Evolutionary conservation across 2,797 vertebrate genomes (phyloP).

Genomic region (Sardinella longiceps): DNA sequence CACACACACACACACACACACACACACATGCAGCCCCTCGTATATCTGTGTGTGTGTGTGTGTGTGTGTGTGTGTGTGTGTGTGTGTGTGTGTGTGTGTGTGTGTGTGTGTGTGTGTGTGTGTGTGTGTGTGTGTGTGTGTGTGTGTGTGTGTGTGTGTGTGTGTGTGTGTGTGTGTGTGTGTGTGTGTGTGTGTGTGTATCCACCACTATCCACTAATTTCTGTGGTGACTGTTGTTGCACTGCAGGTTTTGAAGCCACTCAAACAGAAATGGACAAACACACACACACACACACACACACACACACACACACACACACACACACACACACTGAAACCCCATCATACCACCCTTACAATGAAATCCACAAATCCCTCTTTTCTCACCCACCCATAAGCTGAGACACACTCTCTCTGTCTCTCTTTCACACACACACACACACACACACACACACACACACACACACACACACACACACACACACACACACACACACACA

Average conservation of each 20-base stretch:
- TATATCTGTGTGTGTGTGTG: no score
- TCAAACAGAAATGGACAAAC: background rate
- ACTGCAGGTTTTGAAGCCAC: no score
- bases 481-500: no score
- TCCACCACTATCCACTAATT: background rate
- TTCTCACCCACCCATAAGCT: background rate
- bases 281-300: conserved; percentile 23
- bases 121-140: background rate
- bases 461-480: conserved; percentile 17
- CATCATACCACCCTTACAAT: conserved; percentile 1
- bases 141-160: no score
- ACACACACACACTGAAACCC: background rate
- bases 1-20: no score
- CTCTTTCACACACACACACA: conserved; percentile 33
- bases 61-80: no score
- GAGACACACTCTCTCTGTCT: no score
- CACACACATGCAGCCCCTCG: no score
- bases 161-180: no score
- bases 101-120: no score
- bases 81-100: no score
- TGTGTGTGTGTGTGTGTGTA: no score
- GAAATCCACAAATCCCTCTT: background rate
- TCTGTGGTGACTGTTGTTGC: background rate
- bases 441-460: conserved; percentile 18
- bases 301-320: conserved; percentile 16